phyloP scores from a whole-genome alignment of 2,888 invertebrate species.

The Coleophora deauratella region DNA sequence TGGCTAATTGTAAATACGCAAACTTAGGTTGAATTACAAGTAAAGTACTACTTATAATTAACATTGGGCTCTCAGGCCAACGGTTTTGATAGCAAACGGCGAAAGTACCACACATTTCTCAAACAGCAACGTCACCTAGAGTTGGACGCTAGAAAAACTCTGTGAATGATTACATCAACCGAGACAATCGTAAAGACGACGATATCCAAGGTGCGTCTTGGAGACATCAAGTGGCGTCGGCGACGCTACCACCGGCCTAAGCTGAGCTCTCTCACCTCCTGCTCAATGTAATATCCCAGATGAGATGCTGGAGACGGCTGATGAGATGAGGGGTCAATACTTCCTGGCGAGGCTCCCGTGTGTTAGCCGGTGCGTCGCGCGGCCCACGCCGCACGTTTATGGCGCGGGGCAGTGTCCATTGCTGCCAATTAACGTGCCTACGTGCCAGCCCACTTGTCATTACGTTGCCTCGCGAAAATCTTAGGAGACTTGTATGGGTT shows the following conservation, averaged over 20 bases:
- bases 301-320: constrained; percentile 2
- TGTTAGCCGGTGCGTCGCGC: constrained; percentile 56
- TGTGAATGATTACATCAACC: constrained; percentile 62
- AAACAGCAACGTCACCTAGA: too few relatives aligned
- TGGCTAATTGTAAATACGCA: too few relatives aligned
- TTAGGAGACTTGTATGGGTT: constrained; percentile 39
- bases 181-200: constrained; percentile 52
- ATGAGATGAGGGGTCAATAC: constrained; percentile 19
- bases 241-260: constrained; percentile 23
- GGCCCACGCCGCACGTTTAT: constrained; percentile 61
- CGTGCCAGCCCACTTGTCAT: constrained; percentile 62
- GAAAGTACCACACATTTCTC: too few relatives aligned
- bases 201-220: constrained; percentile 34
- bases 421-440: constrained; percentile 69
- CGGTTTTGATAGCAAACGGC: too few relatives aligned
- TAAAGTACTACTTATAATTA: too few relatives aligned
- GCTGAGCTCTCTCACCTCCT: constrained; percentile 29
- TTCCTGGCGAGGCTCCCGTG: constrained; percentile 21
- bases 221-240: constrained; percentile 36
- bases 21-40: too few relatives aligned
- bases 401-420: constrained; percentile 60
- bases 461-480: constrained; percentile 58
- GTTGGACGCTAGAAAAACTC: constrained; percentile 49
- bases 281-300: neutral
- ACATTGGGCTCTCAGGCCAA: too few relatives aligned